Base-by-base conservation (phyloP, 2,888 invertebrate species). In the Crocallis elinguaria region DNA sequence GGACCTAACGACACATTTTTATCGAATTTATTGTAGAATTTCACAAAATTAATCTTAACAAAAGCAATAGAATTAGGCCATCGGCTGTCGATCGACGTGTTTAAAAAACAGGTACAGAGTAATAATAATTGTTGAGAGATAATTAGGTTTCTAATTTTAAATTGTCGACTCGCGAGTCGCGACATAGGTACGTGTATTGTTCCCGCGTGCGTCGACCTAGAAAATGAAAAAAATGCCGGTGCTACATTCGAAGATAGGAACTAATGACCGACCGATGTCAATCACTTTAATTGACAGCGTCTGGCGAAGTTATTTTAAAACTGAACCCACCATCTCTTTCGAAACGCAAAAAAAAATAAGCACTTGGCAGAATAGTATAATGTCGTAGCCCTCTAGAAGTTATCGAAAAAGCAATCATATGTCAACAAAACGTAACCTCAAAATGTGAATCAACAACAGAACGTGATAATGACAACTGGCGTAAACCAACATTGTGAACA, bases 231-330 rank as follows among this genome's bases (percentile, higher is more conserved):
- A 69, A 73, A 70, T 71, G 49, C 65, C 66, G 65, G 63, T 56
- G 65, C 64, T 42, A 49, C 41, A 37, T 64, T 49, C 13, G 37
- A 58, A 60, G 49, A 55, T 38, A 17, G 43, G 29, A 46, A 69
- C 77, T 88, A 89, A 89, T 85, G 88, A 88, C 85, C 83, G 72
- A 78, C 73, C 76, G 77, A 73, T 86, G 88, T 89, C 89, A 88
- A 89, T 89, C 89, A 88, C 84, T 82, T 77, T 89, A 88, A 90
- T 89, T 89, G 89, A 88, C 89, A 85, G 83, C 71, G 75, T 77
- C 82, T 77, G 80, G 75, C 62, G 38, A 64, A 42, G 59, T 52
- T 62, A 64, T 62, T 62, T 64, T 60, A 39, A 42, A 54, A 62
- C 46, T n/a, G 29, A 50, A 58, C 46, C 55, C 67, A 64, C 50